Conservation (phyloP, 2,113 vertebrate species). For the Gallinago jamesoni region DNA sequence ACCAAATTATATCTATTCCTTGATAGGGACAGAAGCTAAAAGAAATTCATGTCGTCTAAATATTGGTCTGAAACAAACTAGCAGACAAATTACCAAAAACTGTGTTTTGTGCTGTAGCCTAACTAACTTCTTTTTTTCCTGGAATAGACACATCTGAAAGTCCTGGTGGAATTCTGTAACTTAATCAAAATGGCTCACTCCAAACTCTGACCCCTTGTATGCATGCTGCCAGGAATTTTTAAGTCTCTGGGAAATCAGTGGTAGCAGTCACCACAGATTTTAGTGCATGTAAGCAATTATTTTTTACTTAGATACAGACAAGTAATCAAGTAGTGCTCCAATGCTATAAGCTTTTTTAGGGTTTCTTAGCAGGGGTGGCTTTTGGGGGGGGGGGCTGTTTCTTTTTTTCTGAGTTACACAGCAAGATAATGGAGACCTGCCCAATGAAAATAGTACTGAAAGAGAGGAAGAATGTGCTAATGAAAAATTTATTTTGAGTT, state of each 20-base stretch:
- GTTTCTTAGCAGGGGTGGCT: neutral
- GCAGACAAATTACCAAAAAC: neutral
- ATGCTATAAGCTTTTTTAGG: neutral
- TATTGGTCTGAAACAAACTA: neutral
- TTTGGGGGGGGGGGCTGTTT: neutral
- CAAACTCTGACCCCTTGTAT: neutral
- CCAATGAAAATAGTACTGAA: neutral
- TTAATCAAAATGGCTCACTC: neutral
- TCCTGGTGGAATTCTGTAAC: neutral
- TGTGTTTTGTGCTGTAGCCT: neutral
- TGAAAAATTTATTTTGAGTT: neutral
- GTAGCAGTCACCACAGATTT: neutral
- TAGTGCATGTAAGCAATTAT: neutral
- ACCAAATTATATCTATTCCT: neutral
- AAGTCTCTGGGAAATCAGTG: neutral
- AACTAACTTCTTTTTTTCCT: neutral
- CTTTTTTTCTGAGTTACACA: neutral
- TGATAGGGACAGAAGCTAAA: neutral
- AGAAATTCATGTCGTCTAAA: neutral
- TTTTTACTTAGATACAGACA: neutral
- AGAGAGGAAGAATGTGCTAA: neutral
- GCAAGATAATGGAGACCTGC: neutral
- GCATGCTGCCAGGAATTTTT: neutral
- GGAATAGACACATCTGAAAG: neutral
- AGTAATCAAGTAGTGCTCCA: neutral